phyloP scores from a whole-genome alignment of 2,888 invertebrate genomes.

The Alloplasta piceator region DNA sequence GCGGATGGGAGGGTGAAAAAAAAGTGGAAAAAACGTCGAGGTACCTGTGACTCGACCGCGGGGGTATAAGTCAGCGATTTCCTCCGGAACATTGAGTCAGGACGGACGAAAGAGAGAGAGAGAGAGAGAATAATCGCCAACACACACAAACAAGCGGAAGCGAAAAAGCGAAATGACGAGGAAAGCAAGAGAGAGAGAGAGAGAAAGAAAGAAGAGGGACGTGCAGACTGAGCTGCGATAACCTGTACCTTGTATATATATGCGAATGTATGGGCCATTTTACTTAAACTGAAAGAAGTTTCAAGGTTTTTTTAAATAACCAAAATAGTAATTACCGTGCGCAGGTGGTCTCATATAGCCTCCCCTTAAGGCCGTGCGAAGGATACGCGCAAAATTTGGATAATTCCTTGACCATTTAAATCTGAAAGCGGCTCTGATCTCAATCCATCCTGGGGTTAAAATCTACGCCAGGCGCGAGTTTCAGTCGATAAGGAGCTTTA shows the following conservation, averaged over 20 bases:
- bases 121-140: conserved; percentile 4
- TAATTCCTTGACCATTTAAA: too few species aligned
- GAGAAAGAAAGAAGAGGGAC: conserved; percentile 33
- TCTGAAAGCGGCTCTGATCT: too few species aligned
- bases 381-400: too few species aligned
- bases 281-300: background rate
- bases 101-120: conserved; percentile 66
- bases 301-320: background rate
- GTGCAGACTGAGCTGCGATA: conserved; percentile 33
- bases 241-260: conserved; percentile 17
- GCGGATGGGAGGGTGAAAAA: conserved; percentile 48
- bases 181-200: conserved; percentile 8
- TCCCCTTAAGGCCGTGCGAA: too few species aligned
- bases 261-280: background rate
- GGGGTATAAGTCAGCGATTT: conserved; percentile 83
- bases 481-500: too few species aligned
- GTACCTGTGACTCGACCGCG: conserved; percentile 76
- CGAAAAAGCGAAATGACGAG: background rate
- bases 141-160: conserved; percentile 19
- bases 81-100: conserved; percentile 82
- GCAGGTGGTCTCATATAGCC: too few species aligned
- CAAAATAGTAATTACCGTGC: too few species aligned
- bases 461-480: too few species aligned
- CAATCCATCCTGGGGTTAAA: too few species aligned
- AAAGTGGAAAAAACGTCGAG: conserved; percentile 73